Evolutionary conservation across 1,140 invertebrate genomes (phyloP).

Genomic region (Sitophilus oryzae): DNA sequence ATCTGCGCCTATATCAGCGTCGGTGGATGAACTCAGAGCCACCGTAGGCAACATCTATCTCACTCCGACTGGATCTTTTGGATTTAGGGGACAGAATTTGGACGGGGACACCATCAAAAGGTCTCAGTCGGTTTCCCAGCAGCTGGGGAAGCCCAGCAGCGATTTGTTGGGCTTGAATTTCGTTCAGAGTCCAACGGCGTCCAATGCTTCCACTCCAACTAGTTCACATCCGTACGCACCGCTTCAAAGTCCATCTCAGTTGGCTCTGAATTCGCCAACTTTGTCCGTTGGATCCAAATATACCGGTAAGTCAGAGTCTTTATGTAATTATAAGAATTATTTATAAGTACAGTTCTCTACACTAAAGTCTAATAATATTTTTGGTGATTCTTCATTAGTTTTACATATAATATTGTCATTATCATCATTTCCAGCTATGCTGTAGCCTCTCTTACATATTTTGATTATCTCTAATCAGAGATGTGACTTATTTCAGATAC

Average conservation of each 20-base stretch:
- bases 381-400: not conserved
- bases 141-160: conserved; percentile 71
- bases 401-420: too few relatives aligned
- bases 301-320: conserved; percentile 38
- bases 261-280: conserved; percentile 43
- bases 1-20: conserved; percentile 79
- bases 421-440: too few relatives aligned
- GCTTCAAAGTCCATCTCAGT: conserved; percentile 61
- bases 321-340: not conserved
- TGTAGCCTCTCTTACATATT: too few relatives aligned
- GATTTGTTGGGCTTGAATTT: conserved; percentile 73
- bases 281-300: conserved; percentile 53
- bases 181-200: conserved; percentile 70
- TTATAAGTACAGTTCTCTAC: not conserved
- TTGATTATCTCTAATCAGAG: too few relatives aligned
- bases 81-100: conserved; percentile 51
- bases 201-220: conserved; percentile 82
- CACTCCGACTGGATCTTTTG: conserved; percentile 64
- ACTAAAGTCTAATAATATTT: not conserved
- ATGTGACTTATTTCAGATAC: too few relatives aligned
- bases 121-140: conserved; percentile 73
- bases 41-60: conserved; percentile 88
- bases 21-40: conserved; percentile 86
- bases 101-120: conserved; percentile 67
- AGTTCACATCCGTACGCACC: conserved; percentile 77